Percentiles rank a stretch among this genome's conserved stretches.
phyloP scores from a whole-genome alignment of 2,113 vertebrate genomes.

The Neomonachus schauinslandi region DNA sequence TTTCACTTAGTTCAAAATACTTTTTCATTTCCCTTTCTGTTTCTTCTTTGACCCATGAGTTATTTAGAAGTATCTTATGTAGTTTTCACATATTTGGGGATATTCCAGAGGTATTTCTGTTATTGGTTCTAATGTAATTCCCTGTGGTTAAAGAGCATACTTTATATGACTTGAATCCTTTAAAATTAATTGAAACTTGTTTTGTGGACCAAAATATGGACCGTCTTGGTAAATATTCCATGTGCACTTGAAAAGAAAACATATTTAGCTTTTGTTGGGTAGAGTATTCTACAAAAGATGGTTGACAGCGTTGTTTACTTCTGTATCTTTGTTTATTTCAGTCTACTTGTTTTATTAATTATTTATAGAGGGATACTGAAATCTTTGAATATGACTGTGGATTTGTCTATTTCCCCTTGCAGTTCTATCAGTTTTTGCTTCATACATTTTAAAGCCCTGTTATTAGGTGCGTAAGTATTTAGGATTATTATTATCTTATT shows the following conservation, averaged over 20 bases:
- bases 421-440: background rate
- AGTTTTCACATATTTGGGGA: background rate
- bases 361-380: background rate
- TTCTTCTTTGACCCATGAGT: background rate
- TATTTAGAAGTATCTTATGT: background rate
- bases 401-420: background rate
- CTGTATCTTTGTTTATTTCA: background rate
- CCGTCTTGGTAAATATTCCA: background rate
- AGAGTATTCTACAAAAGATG: background rate
- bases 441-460: background rate
- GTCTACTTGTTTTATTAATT: background rate
- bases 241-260: background rate
- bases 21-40: background rate
- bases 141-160: background rate
- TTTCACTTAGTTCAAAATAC: background rate
- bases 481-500: background rate
- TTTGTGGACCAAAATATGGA: background rate
- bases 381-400: background rate
- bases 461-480: background rate
- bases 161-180: background rate
- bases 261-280: background rate
- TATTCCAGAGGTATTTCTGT: conserved; percentile 17
- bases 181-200: background rate
- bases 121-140: background rate
- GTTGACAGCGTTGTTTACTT: background rate